A percentile compares a stretch with the other conserved stretches of the same genome.
Evolutionary conservation across 2,888 invertebrate genomes (phyloP).

Genomic region (Steromphala cineraria): DNA sequence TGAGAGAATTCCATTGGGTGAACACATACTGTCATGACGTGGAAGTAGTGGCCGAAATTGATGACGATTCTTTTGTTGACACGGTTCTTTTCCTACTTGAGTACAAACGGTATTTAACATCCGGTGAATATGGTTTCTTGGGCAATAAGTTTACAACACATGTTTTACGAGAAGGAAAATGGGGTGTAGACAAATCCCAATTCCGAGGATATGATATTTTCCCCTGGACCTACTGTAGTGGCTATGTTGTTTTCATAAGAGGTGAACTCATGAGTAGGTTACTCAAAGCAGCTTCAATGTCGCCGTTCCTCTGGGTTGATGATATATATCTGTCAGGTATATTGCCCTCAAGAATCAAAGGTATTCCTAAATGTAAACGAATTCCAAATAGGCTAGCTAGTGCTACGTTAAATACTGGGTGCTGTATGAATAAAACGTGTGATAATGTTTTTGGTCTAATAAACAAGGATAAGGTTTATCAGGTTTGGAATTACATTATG

Average conservation of each 20-base stretch:
- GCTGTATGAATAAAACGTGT: neutral
- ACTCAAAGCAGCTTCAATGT: constrained; percentile 39
- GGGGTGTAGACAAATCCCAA: constrained; percentile 33
- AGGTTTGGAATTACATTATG: neutral
- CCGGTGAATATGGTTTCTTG: neutral
- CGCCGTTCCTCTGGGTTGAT: constrained; percentile 64
- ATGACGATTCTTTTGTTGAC: constrained; percentile 44
- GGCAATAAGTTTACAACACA: too few species aligned
- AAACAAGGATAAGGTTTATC: neutral
- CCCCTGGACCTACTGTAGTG: constrained; percentile 62
- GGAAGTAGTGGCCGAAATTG: constrained; percentile 38
- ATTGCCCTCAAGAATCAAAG: constrained; percentile 46
- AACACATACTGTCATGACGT: constrained; percentile 40
- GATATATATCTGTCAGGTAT: constrained; percentile 61
- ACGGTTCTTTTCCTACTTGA: constrained; percentile 35
- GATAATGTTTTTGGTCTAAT: neutral
- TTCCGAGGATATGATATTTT: constrained; percentile 28
- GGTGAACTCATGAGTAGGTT: constrained; percentile 46
- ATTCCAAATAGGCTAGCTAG: neutral
- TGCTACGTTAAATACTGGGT: neutral
- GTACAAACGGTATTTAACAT: constrained; percentile 16
- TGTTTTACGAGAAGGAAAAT: constrained; percentile 28
- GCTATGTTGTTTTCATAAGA: constrained; percentile 49
- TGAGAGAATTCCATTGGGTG: constrained; percentile 43
- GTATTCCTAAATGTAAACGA: neutral